These are phyloP conservation scores for Iphiclides podalirius DNA, from an alignment of 2,888 invertebrate genomes.

Conservation along the genomic window DNA sequence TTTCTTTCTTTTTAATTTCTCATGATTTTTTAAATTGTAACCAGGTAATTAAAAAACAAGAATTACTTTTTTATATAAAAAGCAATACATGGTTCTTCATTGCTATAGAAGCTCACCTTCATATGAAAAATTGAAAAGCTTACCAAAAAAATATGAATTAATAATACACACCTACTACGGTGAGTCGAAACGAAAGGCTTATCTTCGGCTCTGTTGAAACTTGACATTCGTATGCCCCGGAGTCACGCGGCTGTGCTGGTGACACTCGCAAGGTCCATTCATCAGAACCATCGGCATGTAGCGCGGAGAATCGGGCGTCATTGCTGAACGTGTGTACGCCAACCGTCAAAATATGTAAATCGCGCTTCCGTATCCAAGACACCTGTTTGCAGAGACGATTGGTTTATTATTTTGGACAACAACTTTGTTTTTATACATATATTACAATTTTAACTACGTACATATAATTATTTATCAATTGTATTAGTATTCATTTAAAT, in stretches of 20 bases:
- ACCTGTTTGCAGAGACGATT: constrained; percentile 73
- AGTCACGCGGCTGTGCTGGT: constrained; percentile 86
- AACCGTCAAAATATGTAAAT: constrained; percentile 85
- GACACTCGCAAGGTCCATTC: constrained; percentile 82
- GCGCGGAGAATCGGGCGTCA: constrained; percentile 82
- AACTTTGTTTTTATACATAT: no score
- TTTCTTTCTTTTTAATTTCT: no score
- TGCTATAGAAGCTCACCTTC: no score
- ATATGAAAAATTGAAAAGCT: neutral
- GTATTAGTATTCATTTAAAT: no score
- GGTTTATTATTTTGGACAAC: no score
- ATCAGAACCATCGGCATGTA: constrained; percentile 82
- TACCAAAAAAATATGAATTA: constrained; percentile 4
- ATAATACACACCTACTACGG: constrained; percentile 85
- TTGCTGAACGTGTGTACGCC: constrained; percentile 83
- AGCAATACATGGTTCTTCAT: no score
- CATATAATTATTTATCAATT: neutral
- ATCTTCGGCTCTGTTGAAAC: constrained; percentile 95
- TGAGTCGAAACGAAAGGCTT: constrained; percentile 85
- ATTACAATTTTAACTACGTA: neutral
- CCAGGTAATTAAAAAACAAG: no score
- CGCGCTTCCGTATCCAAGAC: constrained; percentile 92
- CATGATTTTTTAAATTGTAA: no score
- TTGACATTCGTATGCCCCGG: constrained; percentile 94
- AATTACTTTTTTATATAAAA: no score